Percentiles rank a stretch among this genome's conserved stretches.
These are phyloP conservation scores for Zapornia atra DNA, from an alignment of 2,113 vertebrate genomes.

Conservation along the genomic window DNA sequence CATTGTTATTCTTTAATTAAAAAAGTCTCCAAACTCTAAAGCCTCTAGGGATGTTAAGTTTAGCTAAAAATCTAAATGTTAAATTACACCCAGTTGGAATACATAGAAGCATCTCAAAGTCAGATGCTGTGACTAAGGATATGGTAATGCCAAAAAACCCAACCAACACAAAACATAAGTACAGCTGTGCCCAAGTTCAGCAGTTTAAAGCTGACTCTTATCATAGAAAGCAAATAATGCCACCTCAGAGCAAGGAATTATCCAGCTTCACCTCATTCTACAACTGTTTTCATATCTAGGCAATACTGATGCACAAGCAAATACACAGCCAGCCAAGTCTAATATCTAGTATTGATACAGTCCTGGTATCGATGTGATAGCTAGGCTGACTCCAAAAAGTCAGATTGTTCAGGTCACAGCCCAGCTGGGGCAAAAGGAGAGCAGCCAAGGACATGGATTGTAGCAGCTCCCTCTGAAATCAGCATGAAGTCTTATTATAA, in stretches of 20 bases:
- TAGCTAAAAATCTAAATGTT: constrained; percentile 1
- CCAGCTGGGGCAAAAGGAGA: background rate
- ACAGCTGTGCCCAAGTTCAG: background rate
- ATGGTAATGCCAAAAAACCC: background rate
- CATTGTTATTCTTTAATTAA: background rate
- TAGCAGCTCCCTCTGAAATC: constrained; percentile 18
- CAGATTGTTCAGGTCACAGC: background rate
- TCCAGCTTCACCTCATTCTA: background rate
- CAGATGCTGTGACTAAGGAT: constrained; percentile 7
- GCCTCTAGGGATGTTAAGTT: background rate
- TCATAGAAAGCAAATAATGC: background rate
- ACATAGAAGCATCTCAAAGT: background rate
- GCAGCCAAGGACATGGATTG: background rate
- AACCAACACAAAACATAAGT: background rate
- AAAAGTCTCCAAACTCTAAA: background rate
- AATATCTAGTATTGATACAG: background rate
- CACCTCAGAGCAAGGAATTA: background rate
- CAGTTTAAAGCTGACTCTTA: background rate
- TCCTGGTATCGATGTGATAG: background rate
- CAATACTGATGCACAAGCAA: background rate
- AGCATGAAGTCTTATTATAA: background rate
- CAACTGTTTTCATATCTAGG: background rate
- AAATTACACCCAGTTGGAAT: background rate
- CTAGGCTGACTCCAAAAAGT: background rate
- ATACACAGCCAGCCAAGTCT: background rate